Percentiles rank a stretch among this genome's conserved stretches.
These are phyloP conservation scores for Megalonaias nervosa DNA, from an alignment of 1,140 invertebrate genomes.

Conservation along the genomic window DNA sequence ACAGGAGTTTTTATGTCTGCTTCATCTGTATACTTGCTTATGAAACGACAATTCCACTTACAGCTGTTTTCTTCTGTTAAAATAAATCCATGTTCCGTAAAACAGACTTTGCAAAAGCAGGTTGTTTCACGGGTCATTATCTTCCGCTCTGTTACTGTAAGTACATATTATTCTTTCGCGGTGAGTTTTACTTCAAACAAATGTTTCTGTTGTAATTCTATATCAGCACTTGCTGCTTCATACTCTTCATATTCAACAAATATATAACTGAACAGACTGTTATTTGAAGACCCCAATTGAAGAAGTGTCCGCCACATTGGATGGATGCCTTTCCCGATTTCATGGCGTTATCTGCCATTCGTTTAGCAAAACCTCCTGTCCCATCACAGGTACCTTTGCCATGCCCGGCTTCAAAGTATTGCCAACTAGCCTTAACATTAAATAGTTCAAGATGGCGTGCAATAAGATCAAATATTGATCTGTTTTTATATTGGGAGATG, in stretches of 20 bases:
- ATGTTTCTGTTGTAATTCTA: background rate
- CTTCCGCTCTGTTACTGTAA: background rate
- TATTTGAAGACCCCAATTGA: constrained; percentile 2
- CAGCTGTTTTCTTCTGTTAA: no score
- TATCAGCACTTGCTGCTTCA: background rate
- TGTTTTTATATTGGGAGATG: constrained; percentile 15
- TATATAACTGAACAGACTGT: constrained; percentile 5
- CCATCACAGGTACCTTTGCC: constrained; percentile 36
- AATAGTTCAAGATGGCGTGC: background rate
- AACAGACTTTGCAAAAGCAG: constrained; percentile 3
- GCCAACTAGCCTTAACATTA: no score
- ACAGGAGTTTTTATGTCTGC: no score
- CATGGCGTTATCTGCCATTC: constrained; percentile 31
- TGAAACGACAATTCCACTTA: no score
- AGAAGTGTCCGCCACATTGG: constrained; percentile 20
- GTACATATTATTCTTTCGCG: background rate
- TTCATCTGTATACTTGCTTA: no score
- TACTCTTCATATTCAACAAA: constrained; percentile 11
- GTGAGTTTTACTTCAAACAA: constrained; percentile 6
- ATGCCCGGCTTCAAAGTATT: constrained; percentile 22
- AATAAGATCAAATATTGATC: constrained; percentile 12
- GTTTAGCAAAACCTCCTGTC: constrained; percentile 9
- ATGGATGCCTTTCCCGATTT: constrained; percentile 15
- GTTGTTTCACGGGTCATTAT: background rate
- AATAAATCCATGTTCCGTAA: background rate